Percentiles rank a stretch among this genome's conserved stretches.
Evolutionary conservation across 2,888 invertebrate species (phyloP).

Genomic region (Girardia tigrina): DNA sequence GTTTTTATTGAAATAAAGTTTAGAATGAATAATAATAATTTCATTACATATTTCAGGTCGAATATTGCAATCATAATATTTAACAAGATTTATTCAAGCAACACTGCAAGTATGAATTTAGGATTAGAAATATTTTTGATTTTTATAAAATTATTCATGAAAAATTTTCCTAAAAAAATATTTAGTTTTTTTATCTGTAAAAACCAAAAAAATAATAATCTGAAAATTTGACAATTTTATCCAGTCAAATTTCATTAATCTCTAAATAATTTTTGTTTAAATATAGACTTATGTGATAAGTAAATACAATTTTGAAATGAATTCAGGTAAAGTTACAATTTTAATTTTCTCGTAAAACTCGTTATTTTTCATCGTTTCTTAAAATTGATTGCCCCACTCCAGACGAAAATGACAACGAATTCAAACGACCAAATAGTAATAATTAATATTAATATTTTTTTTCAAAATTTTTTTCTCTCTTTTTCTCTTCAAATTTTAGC

Average conservation of each 20-base stretch:
- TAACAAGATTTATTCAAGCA: no score
- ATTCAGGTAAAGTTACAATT: conserved; percentile 5
- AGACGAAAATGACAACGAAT: neutral
- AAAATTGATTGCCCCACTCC: neutral
- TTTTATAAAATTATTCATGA: no score
- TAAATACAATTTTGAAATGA: neutral
- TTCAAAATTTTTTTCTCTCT: neutral
- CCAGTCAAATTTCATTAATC: neutral
- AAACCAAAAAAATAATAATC: no score
- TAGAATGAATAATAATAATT: no score
- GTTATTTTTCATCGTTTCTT: neutral
- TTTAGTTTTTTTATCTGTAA: no score
- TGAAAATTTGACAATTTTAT: neutral
- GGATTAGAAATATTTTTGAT: no score
- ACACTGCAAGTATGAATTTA: no score
- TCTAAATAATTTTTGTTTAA: neutral
- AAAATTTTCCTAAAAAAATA: no score
- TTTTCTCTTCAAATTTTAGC: neutral
- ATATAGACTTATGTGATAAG: neutral
- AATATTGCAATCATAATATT: no score
- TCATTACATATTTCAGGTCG: no score
- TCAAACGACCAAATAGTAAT: neutral
- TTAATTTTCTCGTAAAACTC: neutral
- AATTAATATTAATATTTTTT: neutral
- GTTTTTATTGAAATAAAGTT: no score